Evolutionary conservation across 2,888 invertebrate genomes (phyloP).

Genomic region (Caprella mutica): DNA sequence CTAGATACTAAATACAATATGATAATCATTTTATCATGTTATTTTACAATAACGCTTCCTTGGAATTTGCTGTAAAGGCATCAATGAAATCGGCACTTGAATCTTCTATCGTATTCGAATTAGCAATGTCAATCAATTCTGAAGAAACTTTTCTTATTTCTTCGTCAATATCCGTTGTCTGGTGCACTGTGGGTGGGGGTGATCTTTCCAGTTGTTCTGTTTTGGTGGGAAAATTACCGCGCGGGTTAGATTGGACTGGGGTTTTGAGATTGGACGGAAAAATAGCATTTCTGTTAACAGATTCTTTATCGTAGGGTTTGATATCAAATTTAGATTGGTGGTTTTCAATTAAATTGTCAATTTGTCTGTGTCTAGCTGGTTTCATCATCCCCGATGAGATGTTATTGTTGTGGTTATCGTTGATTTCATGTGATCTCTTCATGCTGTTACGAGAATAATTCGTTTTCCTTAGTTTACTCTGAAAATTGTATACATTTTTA

Average conservation of each 20-base stretch:
- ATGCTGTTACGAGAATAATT: slow-evolving; percentile 58
- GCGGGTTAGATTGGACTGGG: background rate
- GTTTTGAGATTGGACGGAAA: background rate
- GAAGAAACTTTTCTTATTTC: background rate
- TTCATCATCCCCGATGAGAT: too few relatives aligned
- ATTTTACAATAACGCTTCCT: background rate
- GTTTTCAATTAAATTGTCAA: too few relatives aligned
- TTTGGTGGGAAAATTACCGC: too few relatives aligned
- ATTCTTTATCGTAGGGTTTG: too few relatives aligned
- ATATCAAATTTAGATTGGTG: too few relatives aligned
- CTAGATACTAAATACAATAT: too few relatives aligned
- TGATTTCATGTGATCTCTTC: slow-evolving; percentile 40
- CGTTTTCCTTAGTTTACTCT: slow-evolving; percentile 69
- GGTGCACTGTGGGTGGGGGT: background rate
- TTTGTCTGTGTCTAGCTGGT: too few relatives aligned
- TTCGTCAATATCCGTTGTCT: background rate
- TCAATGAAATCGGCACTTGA: background rate
- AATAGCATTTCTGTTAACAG: too few relatives aligned
- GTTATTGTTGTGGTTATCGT: background rate
- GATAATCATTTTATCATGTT: background rate
- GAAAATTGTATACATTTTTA: background rate
- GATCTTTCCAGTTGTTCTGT: too few relatives aligned
- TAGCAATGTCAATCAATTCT: too few relatives aligned
- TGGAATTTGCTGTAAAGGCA: background rate
- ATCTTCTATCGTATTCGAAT: too few relatives aligned